Conservation (phyloP, 2,113 vertebrate genomes). For the Prunella himalayana region DNA sequence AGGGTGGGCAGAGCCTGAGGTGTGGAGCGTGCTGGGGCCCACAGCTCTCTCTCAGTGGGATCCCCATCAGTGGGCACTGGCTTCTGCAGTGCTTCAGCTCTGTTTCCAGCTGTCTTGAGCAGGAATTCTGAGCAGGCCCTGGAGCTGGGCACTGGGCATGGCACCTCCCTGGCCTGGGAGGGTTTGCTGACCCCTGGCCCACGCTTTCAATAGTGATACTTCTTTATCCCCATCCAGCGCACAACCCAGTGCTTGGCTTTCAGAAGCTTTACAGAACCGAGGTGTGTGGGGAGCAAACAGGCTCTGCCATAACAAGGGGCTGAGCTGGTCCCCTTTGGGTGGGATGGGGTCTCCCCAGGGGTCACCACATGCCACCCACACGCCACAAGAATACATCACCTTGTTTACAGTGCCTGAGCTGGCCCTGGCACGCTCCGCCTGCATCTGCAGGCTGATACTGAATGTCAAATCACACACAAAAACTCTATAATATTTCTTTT, state of each 20-base stretch:
- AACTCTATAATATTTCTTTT: not conserved
- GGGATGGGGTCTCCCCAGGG: not conserved
- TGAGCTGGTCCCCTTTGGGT: not conserved
- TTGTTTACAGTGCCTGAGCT: conserved; percentile 39
- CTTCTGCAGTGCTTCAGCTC: not conserved
- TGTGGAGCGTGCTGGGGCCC: rapidly evolving
- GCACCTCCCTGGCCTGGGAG: not conserved
- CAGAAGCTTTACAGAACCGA: not conserved
- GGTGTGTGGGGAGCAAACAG: not conserved
- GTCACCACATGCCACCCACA: not conserved
- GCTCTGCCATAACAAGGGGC: not conserved
- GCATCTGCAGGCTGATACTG: not conserved
- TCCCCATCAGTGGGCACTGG: not conserved
- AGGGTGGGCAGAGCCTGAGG: not conserved
- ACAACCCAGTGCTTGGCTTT: not conserved
- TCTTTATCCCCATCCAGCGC: not conserved
- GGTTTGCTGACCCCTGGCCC: not conserved
- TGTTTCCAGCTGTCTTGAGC: not conserved
- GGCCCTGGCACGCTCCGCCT: not conserved
- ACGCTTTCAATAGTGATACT: not conserved
- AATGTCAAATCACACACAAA: conserved; percentile 25
- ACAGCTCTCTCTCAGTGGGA: not conserved
- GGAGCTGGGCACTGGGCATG: not conserved
- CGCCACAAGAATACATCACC: not conserved
- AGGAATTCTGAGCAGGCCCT: not conserved